Conservation (phyloP, 1,140 invertebrate genomes). For the Drosophila pandora region DNA sequence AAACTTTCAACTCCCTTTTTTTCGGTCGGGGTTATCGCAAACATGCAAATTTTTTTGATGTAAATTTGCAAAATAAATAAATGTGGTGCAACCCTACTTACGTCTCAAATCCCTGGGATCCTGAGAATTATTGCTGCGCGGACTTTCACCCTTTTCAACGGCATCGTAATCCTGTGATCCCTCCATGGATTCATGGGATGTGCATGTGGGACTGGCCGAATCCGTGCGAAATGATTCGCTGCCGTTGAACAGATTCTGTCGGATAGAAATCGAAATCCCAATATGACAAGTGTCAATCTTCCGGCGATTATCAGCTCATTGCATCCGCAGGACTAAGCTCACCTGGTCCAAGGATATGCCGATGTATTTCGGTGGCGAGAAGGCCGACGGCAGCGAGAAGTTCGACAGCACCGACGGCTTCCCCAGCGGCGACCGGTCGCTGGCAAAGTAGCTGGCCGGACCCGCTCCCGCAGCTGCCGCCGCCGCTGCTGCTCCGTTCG, state of each 20-base stretch:
- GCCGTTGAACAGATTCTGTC: slow-evolving; percentile 83
- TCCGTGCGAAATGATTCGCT: slow-evolving; percentile 84
- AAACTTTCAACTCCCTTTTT: slow-evolving; percentile 13
- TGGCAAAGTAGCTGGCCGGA: slow-evolving; percentile 78
- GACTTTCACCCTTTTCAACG: slow-evolving; percentile 84
- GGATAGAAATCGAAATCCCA: slow-evolving; percentile 47
- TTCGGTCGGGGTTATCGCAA: slow-evolving; percentile 48
- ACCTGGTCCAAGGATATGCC: slow-evolving; percentile 83
- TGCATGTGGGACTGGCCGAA: slow-evolving; percentile 83
- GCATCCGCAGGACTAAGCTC: slow-evolving; percentile 20
- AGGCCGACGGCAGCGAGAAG: slow-evolving; percentile 82
- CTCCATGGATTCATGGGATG: slow-evolving; percentile 83
- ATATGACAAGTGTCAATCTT: slow-evolving; percentile 77
- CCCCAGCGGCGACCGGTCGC: slow-evolving; percentile 71
- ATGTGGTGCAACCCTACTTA: slow-evolving; percentile 65
- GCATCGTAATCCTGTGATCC: slow-evolving; percentile 83
- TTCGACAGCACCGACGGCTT: slow-evolving; percentile 83
- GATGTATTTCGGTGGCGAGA: slow-evolving; percentile 83
- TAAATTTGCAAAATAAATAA: slow-evolving; percentile 71
- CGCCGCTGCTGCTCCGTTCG: slow-evolving; percentile 69
- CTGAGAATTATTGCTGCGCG: slow-evolving; percentile 83
- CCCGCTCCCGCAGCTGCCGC: slow-evolving; percentile 63
- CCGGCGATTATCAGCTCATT: slow-evolving; percentile 38
- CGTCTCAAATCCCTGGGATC: slow-evolving; percentile 84
- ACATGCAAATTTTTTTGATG: slow-evolving; percentile 67